Evolutionary conservation across 64 coral and sea anemone species (phyloP), one percentile per base, ranked within the genome.

Genomic region (Montipora capricornis): DNA sequence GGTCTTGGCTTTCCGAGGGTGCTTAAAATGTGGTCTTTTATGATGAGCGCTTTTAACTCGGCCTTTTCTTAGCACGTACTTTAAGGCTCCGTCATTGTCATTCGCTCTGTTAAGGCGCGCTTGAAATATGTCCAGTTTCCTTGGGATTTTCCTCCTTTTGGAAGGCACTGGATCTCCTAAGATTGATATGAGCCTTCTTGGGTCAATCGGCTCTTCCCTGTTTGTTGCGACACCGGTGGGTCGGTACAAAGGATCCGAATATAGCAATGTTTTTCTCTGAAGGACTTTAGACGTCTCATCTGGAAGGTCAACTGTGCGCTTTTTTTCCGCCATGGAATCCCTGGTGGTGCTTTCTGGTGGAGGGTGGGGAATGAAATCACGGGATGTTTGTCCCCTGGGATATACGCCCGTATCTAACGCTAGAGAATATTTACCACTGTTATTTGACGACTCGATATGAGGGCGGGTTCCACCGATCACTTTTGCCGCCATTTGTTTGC

Each of bases 121-220:
- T 3, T 9, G 22, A 16, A 14, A 68, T 47, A 4, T 8, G 0
- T n/a, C 45, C 44, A 50, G 0, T 7, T 73, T 46, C 8, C 46
- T 10, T 8, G 66, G 44, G 20, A 86, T 50, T 20, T 49, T 47
- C 20, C 62, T 73, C 71, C 47, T 70, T 86, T 86, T 86, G 20
- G 44, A 86, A n/a, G 82, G 82, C 67, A 73, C 46, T 9, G 82
- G 82, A 29, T 86, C 82, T 1, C 82, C 82, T 20, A 86, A 50
- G 62, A 86, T 86, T 50, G 82, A 86, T 3, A 86, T 71, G 4
- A 86, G 12, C 64, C 60, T 26, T 13, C 82, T 48, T 0, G 82
- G 82, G 20, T 86, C 82, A 69, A 48, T 71, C n/a, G 47, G 62
- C 8, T 71, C 46, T 44, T 70, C 17, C 50, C 67, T 70, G 6